A percentile compares a stretch with the other conserved stretches of the same genome.
These are phyloP conservation scores for Clarias macrocephalus DNA, from an alignment of 2,113 vertebrate genomes.

Conservation along the genomic window DNA sequence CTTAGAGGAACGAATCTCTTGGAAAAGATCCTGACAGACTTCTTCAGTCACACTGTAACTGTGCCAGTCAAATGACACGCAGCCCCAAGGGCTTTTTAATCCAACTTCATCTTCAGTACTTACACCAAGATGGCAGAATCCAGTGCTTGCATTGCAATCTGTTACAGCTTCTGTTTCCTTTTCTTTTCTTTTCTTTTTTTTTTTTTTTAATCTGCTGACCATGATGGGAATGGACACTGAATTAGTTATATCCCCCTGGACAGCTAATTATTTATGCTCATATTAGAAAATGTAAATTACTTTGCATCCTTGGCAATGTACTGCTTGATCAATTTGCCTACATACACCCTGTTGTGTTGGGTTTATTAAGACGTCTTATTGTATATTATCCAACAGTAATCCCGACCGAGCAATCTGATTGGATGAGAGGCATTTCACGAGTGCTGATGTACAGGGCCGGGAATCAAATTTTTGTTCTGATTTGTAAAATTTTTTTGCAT, in stretches of 20 bases:
- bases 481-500: too few relatives aligned
- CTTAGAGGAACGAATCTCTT: not conserved
- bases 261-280: not conserved
- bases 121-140: not conserved
- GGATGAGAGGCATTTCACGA: too few relatives aligned
- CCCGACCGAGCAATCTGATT: too few relatives aligned
- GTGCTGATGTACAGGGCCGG: too few relatives aligned
- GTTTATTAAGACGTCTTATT: not conserved
- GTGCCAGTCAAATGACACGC: not conserved
- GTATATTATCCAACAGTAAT: not conserved
- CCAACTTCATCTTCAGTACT: not conserved
- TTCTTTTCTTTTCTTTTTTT: too few relatives aligned
- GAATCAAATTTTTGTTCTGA: too few relatives aligned
- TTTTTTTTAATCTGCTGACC: not conserved
- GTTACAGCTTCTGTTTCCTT: too few relatives aligned
- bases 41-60: not conserved
- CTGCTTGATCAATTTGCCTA: not conserved
- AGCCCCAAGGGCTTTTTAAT: constrained; percentile 2
- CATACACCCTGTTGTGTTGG: not conserved
- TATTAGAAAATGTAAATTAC: not conserved
- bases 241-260: not conserved
- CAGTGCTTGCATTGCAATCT: not conserved
- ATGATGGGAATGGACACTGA: not conserved
- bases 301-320: not conserved
- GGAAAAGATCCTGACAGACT: not conserved